A percentile compares a stretch with the other conserved stretches of the same genome.
Evolutionary conservation across 2,797 vertebrate genomes (phyloP).

Genomic region (Okamejei kenojei): DNA sequence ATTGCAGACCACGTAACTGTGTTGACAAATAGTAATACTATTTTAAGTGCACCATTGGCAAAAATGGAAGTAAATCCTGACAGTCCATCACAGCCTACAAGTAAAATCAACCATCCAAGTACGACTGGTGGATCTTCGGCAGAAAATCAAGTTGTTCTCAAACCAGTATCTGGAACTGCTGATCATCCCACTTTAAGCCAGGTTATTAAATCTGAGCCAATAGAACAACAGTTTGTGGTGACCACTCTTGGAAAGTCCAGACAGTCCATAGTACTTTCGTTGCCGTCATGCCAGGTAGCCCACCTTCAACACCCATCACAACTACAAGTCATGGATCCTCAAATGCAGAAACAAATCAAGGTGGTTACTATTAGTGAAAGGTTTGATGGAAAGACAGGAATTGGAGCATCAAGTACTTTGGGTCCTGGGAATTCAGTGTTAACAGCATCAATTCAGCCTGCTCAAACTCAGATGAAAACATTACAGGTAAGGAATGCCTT

Average conservation of each 20-base stretch:
- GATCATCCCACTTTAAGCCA: slow-evolving; percentile 68
- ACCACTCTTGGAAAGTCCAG: slow-evolving; percentile 82
- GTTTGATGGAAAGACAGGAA: slow-evolving; percentile 74
- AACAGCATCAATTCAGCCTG: slow-evolving; percentile 59
- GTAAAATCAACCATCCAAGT: background rate
- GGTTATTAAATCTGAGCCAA: slow-evolving; percentile 72
- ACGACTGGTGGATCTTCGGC: slow-evolving; percentile 65
- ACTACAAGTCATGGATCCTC: slow-evolving; percentile 67
- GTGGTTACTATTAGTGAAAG: slow-evolving; percentile 83
- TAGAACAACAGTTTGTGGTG: slow-evolving; percentile 85
- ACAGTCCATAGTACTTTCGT: slow-evolving; percentile 80
- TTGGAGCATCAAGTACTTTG: slow-evolving; percentile 65
- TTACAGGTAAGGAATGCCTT: slow-evolving; percentile 73
- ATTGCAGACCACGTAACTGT: slow-evolving; percentile 44
- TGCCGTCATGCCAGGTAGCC: slow-evolving; percentile 70
- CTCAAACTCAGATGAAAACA: slow-evolving; percentile 82
- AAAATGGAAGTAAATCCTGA: slow-evolving; percentile 31
- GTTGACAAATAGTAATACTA: slow-evolving; percentile 43
- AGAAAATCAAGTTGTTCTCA: slow-evolving; percentile 86
- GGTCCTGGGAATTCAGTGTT: slow-evolving; percentile 69
- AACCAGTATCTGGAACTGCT: slow-evolving; percentile 73
- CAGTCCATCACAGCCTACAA: background rate
- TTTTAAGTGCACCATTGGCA: background rate
- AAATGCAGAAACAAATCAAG: slow-evolving; percentile 79
- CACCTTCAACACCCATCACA: slow-evolving; percentile 64